Base-by-base conservation (phyloP, 2,888 invertebrate genomes). In the Drosophila mercatorum region DNA sequence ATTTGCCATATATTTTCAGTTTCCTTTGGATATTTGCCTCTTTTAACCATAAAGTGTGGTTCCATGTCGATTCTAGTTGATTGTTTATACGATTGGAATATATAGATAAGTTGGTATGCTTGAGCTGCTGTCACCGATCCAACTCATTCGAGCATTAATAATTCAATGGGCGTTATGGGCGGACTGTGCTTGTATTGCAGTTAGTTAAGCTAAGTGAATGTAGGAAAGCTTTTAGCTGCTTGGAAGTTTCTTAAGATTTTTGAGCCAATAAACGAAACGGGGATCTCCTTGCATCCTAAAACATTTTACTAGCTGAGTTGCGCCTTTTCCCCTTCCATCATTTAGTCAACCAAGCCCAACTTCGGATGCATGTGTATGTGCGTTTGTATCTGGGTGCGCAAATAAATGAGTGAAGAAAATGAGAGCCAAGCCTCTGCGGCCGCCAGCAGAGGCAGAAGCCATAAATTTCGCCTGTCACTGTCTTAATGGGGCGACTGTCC, bases 381-480 rank as follows among this genome's bases (percentile, higher is more conserved):
- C 68, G 17, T 69, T 17, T 56, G 65, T 75, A 52, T 72, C 44
- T 68, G 78, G 72, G 51, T 72, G 72, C 52, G 62, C 77, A 73
- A 66, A 76, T 75, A 80, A 78, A 74, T 67, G 68, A 69, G 78
- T 82, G 74, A 81, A 67, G 81, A 81, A 86, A 81, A 83, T 88
- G 87, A 68, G 80, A 49, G 81, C 76, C 86, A 80, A 83, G 81
- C 79, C 84, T 77, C 34, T 77, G 79, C 53, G 69, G 68, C 60
- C 61, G 56, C 59, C 46, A 6, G 61, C 62, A 46, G 77, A 57
- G 70, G 76, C 79, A 71, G 70, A 84, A 78, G 90, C 69, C 77
- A 85, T 91, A 91, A 91, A 91, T 91, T 91, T 86, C 67, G 90
- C 75, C 91, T 91, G 91, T 91, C 91, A 91, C 83, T 91, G 81